Evolutionary conservation across 2,888 invertebrate genomes (phyloP).

Genomic region (Philopedon plagiatum): DNA sequence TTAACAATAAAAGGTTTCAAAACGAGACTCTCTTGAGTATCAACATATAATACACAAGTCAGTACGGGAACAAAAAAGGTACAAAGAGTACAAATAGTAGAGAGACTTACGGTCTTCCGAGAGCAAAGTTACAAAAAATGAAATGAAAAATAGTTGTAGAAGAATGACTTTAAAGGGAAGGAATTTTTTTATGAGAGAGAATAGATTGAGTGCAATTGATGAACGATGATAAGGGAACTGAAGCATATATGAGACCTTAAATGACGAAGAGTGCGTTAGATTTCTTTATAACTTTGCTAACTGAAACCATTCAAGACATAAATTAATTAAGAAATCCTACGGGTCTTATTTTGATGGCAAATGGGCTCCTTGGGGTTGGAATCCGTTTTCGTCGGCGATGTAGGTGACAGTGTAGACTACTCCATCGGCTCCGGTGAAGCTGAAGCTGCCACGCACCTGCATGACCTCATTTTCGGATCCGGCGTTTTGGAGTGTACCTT

Average conservation of each 20-base stretch:
- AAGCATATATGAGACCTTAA: too few species aligned
- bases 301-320: not conserved
- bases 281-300: not conserved
- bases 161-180: too few species aligned
- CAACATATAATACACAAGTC: not conserved
- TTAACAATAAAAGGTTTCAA: not conserved
- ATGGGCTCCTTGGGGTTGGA: constrained; percentile 70
- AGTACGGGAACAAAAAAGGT: constrained; percentile 7
- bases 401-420: constrained; percentile 75
- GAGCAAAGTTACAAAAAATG: not conserved
- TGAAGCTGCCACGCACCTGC: constrained; percentile 75
- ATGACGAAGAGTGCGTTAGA: too few species aligned
- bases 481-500: constrained; percentile 74
- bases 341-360: constrained; percentile 61
- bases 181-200: too few species aligned
- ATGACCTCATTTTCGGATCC: constrained; percentile 77
- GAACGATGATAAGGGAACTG: too few species aligned
- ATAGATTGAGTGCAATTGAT: too few species aligned
- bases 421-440: constrained; percentile 76
- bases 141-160: not conserved
- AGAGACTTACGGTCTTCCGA: not conserved
- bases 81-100: not conserved
- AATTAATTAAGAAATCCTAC: not conserved
- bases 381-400: constrained; percentile 76
- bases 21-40: not conserved